These are phyloP conservation scores for Dolichoris vasculosae DNA, from an alignment of 1,140 invertebrate genomes.

Conservation along the genomic window DNA sequence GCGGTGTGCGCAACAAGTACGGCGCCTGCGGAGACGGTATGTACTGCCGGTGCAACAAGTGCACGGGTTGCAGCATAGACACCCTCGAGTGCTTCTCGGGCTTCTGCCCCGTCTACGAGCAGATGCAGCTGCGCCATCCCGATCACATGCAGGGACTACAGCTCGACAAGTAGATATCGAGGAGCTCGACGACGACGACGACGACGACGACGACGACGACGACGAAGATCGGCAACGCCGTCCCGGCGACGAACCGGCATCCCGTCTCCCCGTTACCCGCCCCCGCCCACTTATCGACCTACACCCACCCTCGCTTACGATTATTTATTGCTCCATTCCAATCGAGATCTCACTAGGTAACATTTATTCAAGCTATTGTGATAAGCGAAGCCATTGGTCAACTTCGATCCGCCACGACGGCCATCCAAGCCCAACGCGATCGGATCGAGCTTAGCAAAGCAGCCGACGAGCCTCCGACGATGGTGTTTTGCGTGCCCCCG, in stretches of 20 bases:
- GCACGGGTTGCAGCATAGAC: slow-evolving; percentile 73
- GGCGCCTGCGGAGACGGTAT: slow-evolving; percentile 76
- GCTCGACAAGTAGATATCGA: slow-evolving; percentile 38
- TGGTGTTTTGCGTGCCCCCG: not conserved
- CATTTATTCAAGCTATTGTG: slow-evolving; percentile 37
- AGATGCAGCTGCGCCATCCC: slow-evolving; percentile 41
- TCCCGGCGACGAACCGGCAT: not conserved
- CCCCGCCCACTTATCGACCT: not conserved
- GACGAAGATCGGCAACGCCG: not conserved
- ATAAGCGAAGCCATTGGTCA: slow-evolving; percentile 29
- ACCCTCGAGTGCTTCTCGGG: slow-evolving; percentile 67
- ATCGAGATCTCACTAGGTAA: slow-evolving; percentile 45
- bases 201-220: not conserved
- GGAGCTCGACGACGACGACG: not conserved
- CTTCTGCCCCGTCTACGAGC: slow-evolving; percentile 54
- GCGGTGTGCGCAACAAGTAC: slow-evolving; percentile 67
- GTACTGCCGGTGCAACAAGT: slow-evolving; percentile 73
- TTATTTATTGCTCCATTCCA: slow-evolving; percentile 49
- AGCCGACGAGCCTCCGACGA: not conserved
- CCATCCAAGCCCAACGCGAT: not conserved
- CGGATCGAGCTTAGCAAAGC: not conserved
- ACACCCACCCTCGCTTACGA: not conserved
- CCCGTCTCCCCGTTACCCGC: not conserved
- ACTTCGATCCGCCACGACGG: not conserved
- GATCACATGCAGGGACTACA: slow-evolving; percentile 39